Percentiles rank a stretch among this genome's conserved stretches.
Conservation (phyloP, 2,797 vertebrate genomes). For the Eulemur rubriventer region DNA sequence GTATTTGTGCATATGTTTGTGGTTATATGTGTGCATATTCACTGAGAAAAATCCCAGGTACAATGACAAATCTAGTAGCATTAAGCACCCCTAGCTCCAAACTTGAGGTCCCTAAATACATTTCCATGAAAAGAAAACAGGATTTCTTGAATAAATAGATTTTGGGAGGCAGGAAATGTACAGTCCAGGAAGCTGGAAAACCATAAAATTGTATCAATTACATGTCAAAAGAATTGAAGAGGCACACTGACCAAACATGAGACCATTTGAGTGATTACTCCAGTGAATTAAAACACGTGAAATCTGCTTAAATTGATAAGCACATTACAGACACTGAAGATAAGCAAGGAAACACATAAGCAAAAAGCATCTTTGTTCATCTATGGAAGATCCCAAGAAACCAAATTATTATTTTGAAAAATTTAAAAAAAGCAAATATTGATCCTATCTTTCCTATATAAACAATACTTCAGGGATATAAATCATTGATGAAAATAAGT, state of each 20-base stretch:
- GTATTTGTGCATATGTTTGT: not conserved
- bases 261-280: not conserved
- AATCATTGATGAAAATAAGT: not conserved
- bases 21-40: not conserved
- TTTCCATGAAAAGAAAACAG: not conserved
- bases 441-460: not conserved
- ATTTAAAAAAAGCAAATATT: not conserved
- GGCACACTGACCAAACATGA: not conserved
- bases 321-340: not conserved
- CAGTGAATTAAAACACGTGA: not conserved
- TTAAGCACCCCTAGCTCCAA: not conserved
- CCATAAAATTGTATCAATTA: not conserved
- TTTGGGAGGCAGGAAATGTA: not conserved
- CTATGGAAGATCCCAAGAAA: not conserved
- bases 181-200: not conserved
- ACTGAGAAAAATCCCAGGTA: not conserved
- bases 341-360: not conserved
- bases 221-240: not conserved
- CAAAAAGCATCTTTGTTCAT: not conserved
- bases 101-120: not conserved
- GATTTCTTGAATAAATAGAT: not conserved
- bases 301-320: not conserved
- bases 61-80: not conserved
- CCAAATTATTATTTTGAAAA: not conserved
- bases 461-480: not conserved